Base-by-base conservation (phyloP, 2,888 invertebrate genomes). In the Polyommatus iphigenia region DNA sequence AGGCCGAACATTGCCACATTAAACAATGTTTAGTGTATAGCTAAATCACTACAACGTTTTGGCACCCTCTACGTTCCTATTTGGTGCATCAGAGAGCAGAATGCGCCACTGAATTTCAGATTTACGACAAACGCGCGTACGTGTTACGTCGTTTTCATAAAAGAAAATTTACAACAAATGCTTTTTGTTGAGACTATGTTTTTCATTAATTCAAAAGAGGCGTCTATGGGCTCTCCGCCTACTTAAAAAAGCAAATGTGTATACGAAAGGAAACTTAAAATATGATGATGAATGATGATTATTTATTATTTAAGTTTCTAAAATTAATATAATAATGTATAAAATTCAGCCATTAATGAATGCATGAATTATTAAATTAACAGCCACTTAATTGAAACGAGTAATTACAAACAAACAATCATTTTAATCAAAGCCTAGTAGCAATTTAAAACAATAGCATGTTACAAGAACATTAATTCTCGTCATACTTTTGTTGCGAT, bases 381-480 rank as follows among this genome's bases (percentile, higher is more conserved):
- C 72, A 41, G n/a, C n/a, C 41, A n/a, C 4, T n/a, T 71, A 71
- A 71, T 71, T 71, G 41, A n/a, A 36, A n/a, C 41, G 24, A 71
- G 4, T 72, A 71, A 36, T 71, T 32, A 20, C 72, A 41, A 72
- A 54, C 75, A 54, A 54, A 24, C 54, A 50, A 54, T 54, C 50
- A 29, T 50, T 75, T 18, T 75, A 75, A 29, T 54, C 73, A 73
- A 50, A 75, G 54, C 73, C 24, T 41, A 73, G 73, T 20, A 24
- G 50, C 18, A 32, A 67, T 67, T 20, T 54, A 29, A 75, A 54
- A 75, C 75, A 75, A 75, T 75, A 24, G 75, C 75, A 18, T 75
- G 50, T 75, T 75, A 75, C 75, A 75, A 54, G 50, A 29, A 75
- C 54, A 54, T 75, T 75, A 50, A 50, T 75, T 75, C 75, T 24